Evolutionary conservation across 2,797 vertebrate genomes (phyloP), one percentile per base, ranked within the genome.

Genomic region (Acipenser oxyrinchus): DNA sequence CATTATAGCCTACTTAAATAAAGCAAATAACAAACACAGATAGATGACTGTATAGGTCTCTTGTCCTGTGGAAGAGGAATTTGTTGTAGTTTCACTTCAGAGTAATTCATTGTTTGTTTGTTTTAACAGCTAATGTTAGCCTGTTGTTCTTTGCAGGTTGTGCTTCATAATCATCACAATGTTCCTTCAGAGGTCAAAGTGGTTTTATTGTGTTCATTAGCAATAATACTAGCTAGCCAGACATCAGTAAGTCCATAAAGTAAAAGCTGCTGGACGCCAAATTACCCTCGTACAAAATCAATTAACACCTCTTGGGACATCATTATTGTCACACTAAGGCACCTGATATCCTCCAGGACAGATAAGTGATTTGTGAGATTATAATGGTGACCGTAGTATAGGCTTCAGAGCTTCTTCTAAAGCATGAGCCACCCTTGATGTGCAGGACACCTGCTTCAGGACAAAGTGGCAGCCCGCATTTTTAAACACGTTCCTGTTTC

Each of bases 271-370:
- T 6, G 79, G 88, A 87, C 71, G 76, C 85, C 84, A 87, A 86
- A 88, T 90, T 87, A 85, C 82, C 85, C 76, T 85, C 86, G 86
- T 87, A 87, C 84, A 87, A 88, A 90, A 90, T 91, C 89, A 91
- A 90, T 89, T 90, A 90, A 88, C 86, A 88, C 87, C 88, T 85
- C 87, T 64, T 79, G 89, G 89, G 87, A 90, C 84, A 87, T 89
- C 86, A 90, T 89, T 90, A 89, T 88, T 88, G 86, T 87, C 87
- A 87, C 86, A 88, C 89, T 88, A 88, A 88, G 87, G 89, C 87
- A 90, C 85, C 70, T 12, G 79, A 87, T 86, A 87, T 80, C 84
- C 87, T 85, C 87, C 75, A 82, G 86, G 82, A 88, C 78, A 83
- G 86, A 87, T 80, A 87, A 89, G 86, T 85, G 87, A 90, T 89